Conservation (phyloP, 1,140 invertebrate species). For the Lepidurus arcticus region DNA sequence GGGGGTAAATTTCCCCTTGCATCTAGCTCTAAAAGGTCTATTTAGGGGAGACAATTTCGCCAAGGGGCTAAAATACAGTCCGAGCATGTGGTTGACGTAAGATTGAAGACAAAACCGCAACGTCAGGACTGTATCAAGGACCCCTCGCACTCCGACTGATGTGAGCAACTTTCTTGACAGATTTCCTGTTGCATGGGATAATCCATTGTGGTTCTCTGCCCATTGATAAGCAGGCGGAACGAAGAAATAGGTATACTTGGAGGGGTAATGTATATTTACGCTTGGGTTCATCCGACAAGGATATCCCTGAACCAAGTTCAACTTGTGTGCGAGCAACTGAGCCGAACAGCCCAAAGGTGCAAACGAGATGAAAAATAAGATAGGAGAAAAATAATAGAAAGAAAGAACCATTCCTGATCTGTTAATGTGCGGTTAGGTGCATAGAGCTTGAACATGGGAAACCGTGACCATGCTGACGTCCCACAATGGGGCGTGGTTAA, state of each 20-base stretch:
- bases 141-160: neutral
- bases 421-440: constrained; percentile 3
- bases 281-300: neutral
- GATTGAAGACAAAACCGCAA: constrained; percentile 1
- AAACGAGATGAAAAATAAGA: neutral
- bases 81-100: neutral
- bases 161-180: constrained; percentile 10
- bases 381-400: neutral
- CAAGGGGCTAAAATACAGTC: neutral
- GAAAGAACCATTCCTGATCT: neutral
- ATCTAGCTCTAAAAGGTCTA: neutral
- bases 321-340: neutral
- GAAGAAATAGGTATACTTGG: neutral
- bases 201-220: constrained; percentile 3
- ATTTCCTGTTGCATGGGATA: neutral
- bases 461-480: neutral
- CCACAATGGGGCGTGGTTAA: constrained; percentile 17
- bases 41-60: neutral
- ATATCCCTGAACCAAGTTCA: neutral
- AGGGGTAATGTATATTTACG: constrained; percentile 5
- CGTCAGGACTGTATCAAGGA: too few relatives aligned
- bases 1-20: neutral
- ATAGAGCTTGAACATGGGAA: neutral
- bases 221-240: constrained; percentile 14
- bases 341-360: neutral